Evolutionary conservation across 1,140 invertebrate genomes (phyloP), one percentile per base, ranked within the genome.

Genomic region (Pseudomyrmex pallidus): DNA sequence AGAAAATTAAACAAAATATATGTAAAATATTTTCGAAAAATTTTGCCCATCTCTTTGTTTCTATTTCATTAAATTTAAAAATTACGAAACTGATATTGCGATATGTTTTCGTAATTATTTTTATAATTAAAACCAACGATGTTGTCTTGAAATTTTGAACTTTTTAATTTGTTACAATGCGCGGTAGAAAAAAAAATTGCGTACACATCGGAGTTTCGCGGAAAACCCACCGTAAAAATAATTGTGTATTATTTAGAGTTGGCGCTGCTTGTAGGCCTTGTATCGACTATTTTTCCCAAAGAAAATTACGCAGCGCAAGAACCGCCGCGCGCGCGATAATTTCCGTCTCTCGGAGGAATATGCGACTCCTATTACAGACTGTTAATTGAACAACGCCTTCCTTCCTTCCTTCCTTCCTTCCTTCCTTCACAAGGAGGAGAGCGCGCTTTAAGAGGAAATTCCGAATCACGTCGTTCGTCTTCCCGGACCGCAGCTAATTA

Each of bases 311-410:
- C 35, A 35, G 35, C 0, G 35, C 0, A 35, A 35, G 35, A 35
- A 35, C 66, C 48, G 44, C 44, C 56, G 59, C 50, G 66, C 25
- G 48, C 35, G 12, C 54, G 74, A 78, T 67, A 68, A 78, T 78
- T 83, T 59, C 48, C 22, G 46, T 83, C 54, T 78, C 72, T 12
- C 50, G 2, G 5, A 48, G 25, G 62, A 78, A 83, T 76, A 66
- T 83, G 63, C 74, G 54, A 78, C 74, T 83, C 48, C 63, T 78
- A 77, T 83, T 83, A 67, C 63, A 52, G 46, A 12, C 62, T 83
- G 82, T 78, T 83, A 83, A 83, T 83, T 78, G 82, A 78, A 67
- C 82, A 78, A 67, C 48, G 74, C 54, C 74, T 83, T 67, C 54
- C 66, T 80, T 59, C 52, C 64, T 78, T 80, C 20, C 50, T 50